Conservation (phyloP, 1,140 invertebrate species). For the Bombus soroeensis region DNA sequence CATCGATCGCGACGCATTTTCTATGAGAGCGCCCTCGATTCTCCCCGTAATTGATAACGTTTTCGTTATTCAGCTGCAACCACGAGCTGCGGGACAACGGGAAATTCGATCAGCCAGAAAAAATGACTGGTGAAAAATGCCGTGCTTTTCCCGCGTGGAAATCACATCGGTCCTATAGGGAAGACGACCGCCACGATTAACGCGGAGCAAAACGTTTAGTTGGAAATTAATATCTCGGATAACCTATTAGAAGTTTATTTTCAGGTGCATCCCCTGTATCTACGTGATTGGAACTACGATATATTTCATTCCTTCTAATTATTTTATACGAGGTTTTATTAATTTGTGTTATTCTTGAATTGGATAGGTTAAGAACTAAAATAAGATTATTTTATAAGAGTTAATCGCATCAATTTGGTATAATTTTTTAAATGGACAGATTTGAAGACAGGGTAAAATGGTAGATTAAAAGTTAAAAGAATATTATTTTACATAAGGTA, state of each 20-base stretch:
- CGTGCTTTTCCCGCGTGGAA: background rate
- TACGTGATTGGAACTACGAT: background rate
- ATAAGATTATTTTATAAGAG: too few relatives aligned
- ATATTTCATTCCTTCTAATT: background rate
- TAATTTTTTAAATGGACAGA: too few relatives aligned
- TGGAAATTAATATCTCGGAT: background rate
- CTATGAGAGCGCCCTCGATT: constrained; percentile 44
- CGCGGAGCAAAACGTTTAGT: background rate
- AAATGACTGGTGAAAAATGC: constrained; percentile 48
- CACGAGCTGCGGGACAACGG: constrained; percentile 26
- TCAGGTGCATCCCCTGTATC: background rate
- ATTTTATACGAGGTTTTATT: too few relatives aligned
- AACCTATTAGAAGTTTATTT: background rate
- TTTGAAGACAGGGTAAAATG: too few relatives aligned
- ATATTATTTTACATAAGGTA: too few relatives aligned
- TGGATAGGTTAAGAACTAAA: too few relatives aligned
- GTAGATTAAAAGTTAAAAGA: too few relatives aligned
- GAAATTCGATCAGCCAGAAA: constrained; percentile 56
- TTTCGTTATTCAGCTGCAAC: constrained; percentile 55
- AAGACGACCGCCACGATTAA: background rate
- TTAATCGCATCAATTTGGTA: too few relatives aligned
- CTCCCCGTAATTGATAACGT: constrained; percentile 63
- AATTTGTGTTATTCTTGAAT: too few relatives aligned
- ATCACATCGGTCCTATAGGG: constrained; percentile 7
- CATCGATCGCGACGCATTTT: constrained; percentile 57